Conservation (phyloP, 2,888 invertebrate species). For the Limnephilus marmoratus region DNA sequence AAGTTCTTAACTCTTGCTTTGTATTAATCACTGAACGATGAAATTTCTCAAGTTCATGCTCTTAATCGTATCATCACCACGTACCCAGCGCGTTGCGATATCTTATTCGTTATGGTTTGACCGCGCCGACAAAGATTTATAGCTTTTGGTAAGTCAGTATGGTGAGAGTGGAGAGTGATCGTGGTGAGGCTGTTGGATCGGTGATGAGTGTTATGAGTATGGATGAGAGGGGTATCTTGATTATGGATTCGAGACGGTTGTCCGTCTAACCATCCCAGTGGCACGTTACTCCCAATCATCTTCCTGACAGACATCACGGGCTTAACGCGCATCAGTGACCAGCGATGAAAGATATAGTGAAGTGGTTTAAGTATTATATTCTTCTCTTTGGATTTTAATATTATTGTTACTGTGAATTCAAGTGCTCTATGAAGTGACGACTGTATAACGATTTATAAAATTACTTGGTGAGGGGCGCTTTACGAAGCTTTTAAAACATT, state of each 20-base stretch:
- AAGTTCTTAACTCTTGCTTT: slow-evolving; percentile 38
- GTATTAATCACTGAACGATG: slow-evolving; percentile 28
- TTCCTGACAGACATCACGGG: slow-evolving; percentile 44
- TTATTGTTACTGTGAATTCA: background rate
- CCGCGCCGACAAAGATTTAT: slow-evolving; percentile 49
- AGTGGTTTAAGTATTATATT: background rate
- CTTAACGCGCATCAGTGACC: background rate
- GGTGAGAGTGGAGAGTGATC: background rate
- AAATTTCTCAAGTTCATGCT: background rate
- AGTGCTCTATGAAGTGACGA: background rate
- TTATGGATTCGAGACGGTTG: slow-evolving; percentile 60
- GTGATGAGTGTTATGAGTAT: background rate
- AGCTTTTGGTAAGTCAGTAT: background rate
- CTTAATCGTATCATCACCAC: slow-evolving; percentile 43
- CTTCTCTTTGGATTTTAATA: background rate
- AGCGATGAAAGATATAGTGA: background rate
- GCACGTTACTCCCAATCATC: slow-evolving; percentile 51
- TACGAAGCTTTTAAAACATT: background rate
- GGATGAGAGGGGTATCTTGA: slow-evolving; percentile 51
- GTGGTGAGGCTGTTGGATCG: background rate
- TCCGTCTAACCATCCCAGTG: slow-evolving; percentile 37
- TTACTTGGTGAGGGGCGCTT: background rate
- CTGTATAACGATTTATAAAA: background rate
- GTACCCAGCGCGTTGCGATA: slow-evolving; percentile 46
- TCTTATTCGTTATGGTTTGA: slow-evolving; percentile 51